Evolutionary conservation across 2,888 invertebrate genomes (phyloP).

Genomic region (Prenolepis imparis): DNA sequence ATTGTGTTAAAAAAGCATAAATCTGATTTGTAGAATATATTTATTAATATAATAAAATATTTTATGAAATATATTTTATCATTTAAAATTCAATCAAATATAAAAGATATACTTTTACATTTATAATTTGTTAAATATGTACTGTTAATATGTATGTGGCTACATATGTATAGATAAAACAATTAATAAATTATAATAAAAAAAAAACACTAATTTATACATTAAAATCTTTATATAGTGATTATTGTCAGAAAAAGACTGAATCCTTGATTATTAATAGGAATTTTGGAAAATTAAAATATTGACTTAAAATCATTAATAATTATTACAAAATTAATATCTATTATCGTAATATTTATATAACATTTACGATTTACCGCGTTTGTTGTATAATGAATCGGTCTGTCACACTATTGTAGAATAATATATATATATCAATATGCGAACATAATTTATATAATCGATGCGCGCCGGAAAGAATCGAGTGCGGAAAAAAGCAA

Average conservation of each 20-base stretch:
- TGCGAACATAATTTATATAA: slow-evolving; percentile 14
- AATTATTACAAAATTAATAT: not conserved
- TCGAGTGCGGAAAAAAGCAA: slow-evolving; percentile 19
- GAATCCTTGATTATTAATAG: too few relatives aligned
- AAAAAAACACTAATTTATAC: too few relatives aligned
- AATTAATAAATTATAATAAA: too few relatives aligned
- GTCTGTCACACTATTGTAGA: not conserved
- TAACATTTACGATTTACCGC: too few relatives aligned
- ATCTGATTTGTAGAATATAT: not conserved
- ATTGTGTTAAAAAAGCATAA: not conserved
- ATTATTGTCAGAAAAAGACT: too few relatives aligned
- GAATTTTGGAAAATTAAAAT: not conserved
- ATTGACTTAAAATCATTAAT: not conserved
- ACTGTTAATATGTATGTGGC: too few relatives aligned
- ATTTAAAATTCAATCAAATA: not conserved
- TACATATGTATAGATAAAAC: too few relatives aligned
- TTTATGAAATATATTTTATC: not conserved
- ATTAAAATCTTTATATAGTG: too few relatives aligned
- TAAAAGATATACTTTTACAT: not conserved
- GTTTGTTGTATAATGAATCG: slow-evolving; percentile 2
- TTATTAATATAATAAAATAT: not conserved
- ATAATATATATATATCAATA: slow-evolving; percentile 14
- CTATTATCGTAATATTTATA: not conserved
- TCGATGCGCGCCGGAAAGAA: slow-evolving; percentile 3
- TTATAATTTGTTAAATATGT: not conserved